Evolutionary conservation across 2,113 vertebrate genomes (phyloP), one percentile per base, ranked within the genome.

Genomic region (Engystomops pustulosus): DNA sequence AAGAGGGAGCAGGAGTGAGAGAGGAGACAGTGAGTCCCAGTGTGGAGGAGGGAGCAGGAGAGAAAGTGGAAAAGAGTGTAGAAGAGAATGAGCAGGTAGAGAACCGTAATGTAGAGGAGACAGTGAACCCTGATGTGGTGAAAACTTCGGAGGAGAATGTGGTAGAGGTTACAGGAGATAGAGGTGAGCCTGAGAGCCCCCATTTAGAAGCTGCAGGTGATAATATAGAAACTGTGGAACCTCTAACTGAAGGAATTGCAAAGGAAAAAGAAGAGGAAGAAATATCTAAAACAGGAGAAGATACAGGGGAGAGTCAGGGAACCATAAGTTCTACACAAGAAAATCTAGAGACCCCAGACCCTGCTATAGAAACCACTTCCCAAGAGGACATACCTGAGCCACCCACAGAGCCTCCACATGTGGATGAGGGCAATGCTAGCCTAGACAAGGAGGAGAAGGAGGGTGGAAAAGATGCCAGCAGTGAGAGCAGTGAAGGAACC

Each of bases 401-500:
- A 20, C 77, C 55, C 36, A 23, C 36, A 53, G 72, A 76, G 6
- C 47, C 47, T 10, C 25, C 41, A 23, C 41, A 3, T 10, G 14
- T 18, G 14, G 72, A 47, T 8, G n/a, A 23, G 32, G 68, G 45
- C 77, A 69, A 85, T 69, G 38, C 47, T 27, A 51, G 27, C 51
- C 44, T 20, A 68, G 58, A 58, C 12, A 32, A 1, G 0, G 62
- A 76, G 18, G 78, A 17, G 44, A 86, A 82, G 23, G 49, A 79
- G 10, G 76, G 53, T 17, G 65, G 58, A 3, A 47, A 85, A n/a
- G 49, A 41, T 15, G 25, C 8, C 23, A 79, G 68, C 17, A 85
- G 75, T 80, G 75, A 80, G 18, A 85, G 76, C 32, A 58, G 67
- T 69, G 67, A 85, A 72, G 69, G 76, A 47, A 51, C 55, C 3